These are phyloP conservation scores for Lepidocyrtinus sp. DNA, from an alignment of 2,888 invertebrate genomes.

Conservation along the genomic window DNA sequence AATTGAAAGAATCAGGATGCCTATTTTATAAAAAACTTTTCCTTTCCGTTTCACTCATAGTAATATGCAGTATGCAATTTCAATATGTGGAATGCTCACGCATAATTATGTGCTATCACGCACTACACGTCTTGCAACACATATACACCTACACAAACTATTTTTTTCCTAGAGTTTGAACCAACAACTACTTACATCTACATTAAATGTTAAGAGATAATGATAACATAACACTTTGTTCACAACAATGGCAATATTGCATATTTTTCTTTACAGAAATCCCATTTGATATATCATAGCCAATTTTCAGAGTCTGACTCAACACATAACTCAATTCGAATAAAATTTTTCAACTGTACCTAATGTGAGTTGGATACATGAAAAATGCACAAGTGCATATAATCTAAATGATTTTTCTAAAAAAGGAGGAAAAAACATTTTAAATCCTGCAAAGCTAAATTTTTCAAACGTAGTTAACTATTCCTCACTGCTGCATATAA, in stretches of 20 bases:
- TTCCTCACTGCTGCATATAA: conserved; percentile 21
- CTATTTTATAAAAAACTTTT: conserved; percentile 51
- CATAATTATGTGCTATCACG: conserved; percentile 1
- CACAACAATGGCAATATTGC: too few relatives aligned
- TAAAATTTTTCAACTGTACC: too few relatives aligned
- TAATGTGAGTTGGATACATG: too few relatives aligned
- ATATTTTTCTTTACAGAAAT: too few relatives aligned
- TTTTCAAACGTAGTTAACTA: too few relatives aligned
- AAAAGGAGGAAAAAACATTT: too few relatives aligned
- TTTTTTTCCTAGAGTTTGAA: not conserved
- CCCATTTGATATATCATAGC: too few relatives aligned
- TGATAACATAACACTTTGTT: conserved; percentile 12
- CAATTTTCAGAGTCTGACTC: too few relatives aligned
- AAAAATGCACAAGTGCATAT: too few relatives aligned
- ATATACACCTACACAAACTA: not conserved
- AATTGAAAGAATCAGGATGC: not conserved
- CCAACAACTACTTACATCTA: not conserved
- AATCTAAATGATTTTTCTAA: too few relatives aligned
- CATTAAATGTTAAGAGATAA: conserved; percentile 14
- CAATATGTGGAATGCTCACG: not conserved
- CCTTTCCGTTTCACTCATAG: conserved; percentile 36
- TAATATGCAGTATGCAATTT: too few relatives aligned
- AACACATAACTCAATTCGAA: too few relatives aligned
- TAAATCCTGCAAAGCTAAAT: conserved; percentile 21
- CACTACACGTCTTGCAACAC: not conserved